Evolutionary conservation across 2,888 invertebrate genomes (phyloP).

Genomic region (Dicycla oo): DNA sequence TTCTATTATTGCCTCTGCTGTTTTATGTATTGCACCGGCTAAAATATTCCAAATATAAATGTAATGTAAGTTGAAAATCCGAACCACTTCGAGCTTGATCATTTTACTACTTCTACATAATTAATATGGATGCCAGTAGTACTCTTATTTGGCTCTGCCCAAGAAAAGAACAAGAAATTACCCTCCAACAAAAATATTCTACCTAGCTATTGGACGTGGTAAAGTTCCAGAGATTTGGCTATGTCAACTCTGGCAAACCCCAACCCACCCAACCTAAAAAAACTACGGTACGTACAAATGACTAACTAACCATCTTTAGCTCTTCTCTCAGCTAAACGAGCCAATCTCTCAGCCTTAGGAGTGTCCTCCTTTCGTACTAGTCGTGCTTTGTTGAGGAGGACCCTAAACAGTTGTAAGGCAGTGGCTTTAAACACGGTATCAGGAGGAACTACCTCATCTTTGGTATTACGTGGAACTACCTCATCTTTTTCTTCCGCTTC

Average conservation of each 20-base stretch:
- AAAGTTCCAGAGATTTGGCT: neutral
- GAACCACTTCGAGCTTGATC: neutral
- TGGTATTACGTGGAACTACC: constrained; percentile 71
- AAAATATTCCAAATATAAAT: constrained; percentile 39
- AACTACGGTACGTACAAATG: neutral
- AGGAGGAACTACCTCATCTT: constrained; percentile 66
- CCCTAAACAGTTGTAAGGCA: constrained; percentile 84
- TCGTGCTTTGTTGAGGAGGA: constrained; percentile 82
- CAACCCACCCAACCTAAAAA: neutral
- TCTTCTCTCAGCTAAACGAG: constrained; percentile 87
- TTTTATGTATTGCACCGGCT: constrained; percentile 85
- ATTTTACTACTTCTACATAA: neutral
- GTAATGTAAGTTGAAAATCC: neutral
- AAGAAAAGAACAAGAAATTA: neutral
- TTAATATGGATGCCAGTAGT: neutral
- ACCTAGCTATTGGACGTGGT: too few species aligned
- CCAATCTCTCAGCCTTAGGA: constrained; percentile 83
- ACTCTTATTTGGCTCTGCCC: neutral
- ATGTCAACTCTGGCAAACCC: neutral
- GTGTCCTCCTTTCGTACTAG: constrained; percentile 77
- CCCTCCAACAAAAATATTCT: neutral
- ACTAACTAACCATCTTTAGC: constrained; percentile 85
- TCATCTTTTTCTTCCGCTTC: constrained; percentile 70
- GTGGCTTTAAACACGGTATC: constrained; percentile 85
- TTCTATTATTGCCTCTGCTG: constrained; percentile 88